Evolutionary conservation across 2,113 vertebrate species (phyloP), one percentile per base, ranked within the genome.

Genomic region (Laticauda laticaudata): DNA sequence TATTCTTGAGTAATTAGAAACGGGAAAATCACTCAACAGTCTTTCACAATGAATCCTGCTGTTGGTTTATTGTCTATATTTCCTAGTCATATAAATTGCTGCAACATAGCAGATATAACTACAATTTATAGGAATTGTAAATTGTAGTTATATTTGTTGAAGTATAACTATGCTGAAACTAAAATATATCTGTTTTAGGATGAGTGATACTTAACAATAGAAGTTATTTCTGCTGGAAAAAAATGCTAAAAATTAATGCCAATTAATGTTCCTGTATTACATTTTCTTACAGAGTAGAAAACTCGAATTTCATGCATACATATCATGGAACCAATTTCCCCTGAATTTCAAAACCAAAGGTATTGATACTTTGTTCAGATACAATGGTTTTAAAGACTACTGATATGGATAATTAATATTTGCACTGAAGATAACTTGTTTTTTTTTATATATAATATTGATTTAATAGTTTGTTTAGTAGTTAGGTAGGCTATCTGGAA

Each of bases 341-440:
- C 88, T 94, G 90, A 92, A 93, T 26, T 69, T 69, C 94, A 94
- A 6, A 85, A 90, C 14, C 96, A 94, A 87, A 94, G 98, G 97
- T 98, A 98, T 75, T 87, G 1, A 23, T 15, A 15, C 26, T 53
- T 45, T 94, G 57, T 57, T 91, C 26, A 59, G 29, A 53, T 55
- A 21, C 12, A 15, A 75, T 87, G 34, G 7, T 81, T 81, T 57
- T 54, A 92, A 8, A 54, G 21, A 2, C 34, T 6, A 34, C 5
- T 89, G 12, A 88, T 23, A 43, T 29, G 20, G 6, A 61, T 9
- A 87, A 2, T n/a, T 48, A 18, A 29, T 29, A 18, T 91, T 39
- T 91, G 14, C 34, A 9, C 81, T 57, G 23, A 86, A 57, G 3
- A 57, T 57, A 29, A 86, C 23, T 85, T 75, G 6, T 53, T 51